phyloP scores from a whole-genome alignment of 1,140 invertebrate species.

The Apis laboriosa region DNA sequence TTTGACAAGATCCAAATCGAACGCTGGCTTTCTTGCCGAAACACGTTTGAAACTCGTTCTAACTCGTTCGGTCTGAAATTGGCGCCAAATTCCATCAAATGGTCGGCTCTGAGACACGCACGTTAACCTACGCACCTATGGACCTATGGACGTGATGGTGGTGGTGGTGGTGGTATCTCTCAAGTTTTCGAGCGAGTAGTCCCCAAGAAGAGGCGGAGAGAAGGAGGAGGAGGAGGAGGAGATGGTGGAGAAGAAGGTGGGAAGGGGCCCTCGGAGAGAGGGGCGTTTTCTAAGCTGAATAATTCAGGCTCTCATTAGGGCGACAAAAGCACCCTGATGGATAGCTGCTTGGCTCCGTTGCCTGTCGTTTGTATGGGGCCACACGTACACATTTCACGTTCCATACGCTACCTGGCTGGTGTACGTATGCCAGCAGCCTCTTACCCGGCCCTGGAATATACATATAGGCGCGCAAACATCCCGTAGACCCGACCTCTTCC shows the following conservation, averaged over 20 bases:
- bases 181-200: slow-evolving; percentile 35
- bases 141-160: slow-evolving; percentile 28
- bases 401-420: slow-evolving; percentile 25
- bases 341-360: slow-evolving; percentile 78
- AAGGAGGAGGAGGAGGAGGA: background rate
- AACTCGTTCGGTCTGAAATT: too few species aligned
- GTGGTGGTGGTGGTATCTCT: background rate
- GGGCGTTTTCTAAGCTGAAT: slow-evolving; percentile 77
- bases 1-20: too few species aligned
- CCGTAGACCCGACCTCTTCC: slow-evolving; percentile 42
- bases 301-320: slow-evolving; percentile 82
- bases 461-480: slow-evolving; percentile 43
- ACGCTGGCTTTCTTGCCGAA: too few species aligned
- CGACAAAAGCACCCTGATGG: slow-evolving; percentile 82
- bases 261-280: slow-evolving; percentile 62
- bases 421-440: slow-evolving; percentile 23
- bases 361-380: slow-evolving; percentile 67
- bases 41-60: too few species aligned
- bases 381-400: slow-evolving; percentile 35
- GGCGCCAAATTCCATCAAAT: too few species aligned
- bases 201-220: background rate
- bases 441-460: slow-evolving; percentile 37
- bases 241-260: slow-evolving; percentile 13
- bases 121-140: slow-evolving; percentile 36
- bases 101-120: background rate